Evolutionary conservation across 2,888 invertebrate genomes (phyloP), one percentile per base, ranked within the genome.

Genomic region (Sicus ferrugineus): DNA sequence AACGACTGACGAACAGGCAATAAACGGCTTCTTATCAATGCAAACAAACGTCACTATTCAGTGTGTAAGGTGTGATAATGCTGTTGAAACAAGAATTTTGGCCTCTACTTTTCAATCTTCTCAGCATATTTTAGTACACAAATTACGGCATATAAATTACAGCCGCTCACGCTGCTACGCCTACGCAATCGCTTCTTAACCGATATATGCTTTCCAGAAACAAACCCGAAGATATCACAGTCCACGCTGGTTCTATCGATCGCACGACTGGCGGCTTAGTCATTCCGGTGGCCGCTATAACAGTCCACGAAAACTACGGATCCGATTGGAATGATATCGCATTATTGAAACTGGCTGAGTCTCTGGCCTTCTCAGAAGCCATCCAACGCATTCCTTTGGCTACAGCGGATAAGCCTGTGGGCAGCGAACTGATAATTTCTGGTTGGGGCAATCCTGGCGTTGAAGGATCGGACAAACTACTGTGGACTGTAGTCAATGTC

Each of bases 211-310:
- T 42, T 66, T 70, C 0, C 34, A 83, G 83, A 3, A 80, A 79
- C 78, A 70, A 79, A 34, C 74, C 80, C 34, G 77, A 77, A 23
- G 52, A 79, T n/a, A 79, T 83, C 58, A 73, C 74, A 3, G 75
- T 85, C 3, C 75, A 79, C 2, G 80, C 79, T 2, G 85, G 85
- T 38, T 78, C 81, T 2, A 79, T 77, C 58, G 77, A 80, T 52
- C 77, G 82, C 11, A 78, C 77, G 56, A 72, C 70, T n/a, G 84
- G 82, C 19, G 85, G 84, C 14, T 76, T 74, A 38, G 67, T 75
- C 6, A 73, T 77, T 0, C 48, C 63, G 16, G 75, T 80, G 6
- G 76, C 71, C 38, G 64, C 75, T 38, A 79, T 81, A 30, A 74
- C 34, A 16, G 69, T 82, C 9, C 77, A 78, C 62, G 71, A 67